Base-by-base conservation (phyloP, 1,140 invertebrate genomes). In the Tetragonula clypearis region DNA sequence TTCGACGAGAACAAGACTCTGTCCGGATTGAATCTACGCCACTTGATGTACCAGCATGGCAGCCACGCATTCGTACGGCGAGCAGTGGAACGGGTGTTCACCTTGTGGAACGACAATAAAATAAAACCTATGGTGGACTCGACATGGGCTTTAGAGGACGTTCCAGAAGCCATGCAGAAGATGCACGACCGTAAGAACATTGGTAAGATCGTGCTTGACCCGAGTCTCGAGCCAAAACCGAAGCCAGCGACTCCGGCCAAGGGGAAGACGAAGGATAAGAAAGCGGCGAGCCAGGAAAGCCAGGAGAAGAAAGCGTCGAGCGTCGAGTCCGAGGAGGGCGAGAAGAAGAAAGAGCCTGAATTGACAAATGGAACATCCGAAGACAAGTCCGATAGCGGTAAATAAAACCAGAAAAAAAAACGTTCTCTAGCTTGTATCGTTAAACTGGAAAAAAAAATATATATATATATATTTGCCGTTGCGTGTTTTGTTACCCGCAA, bases 111-210 rank as follows among this genome's bases (percentile, higher is more conserved):
- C 66, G 96, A 98, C 78, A 97, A 96, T 49, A 96, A 97, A 93
- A 97, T 98, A 84, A 97, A 97, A 91, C 98, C 98, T 1, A 95
- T 97, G 14, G 96, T 98, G 23, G 98, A 99, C 94, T 98, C 97
- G 58, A 97, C 96, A 60, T 98, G 97, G 96, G 97, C 98, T 21
- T 95, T 98, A 66, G 98, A 98, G 95, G 98, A 98, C 93, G 97
- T 98, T 30, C 96, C 96, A 53, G 98, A 98, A 90, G 98, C 97
- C 0, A 98, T 99, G 98, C 97, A 98, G 94, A 98, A 97, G 93
- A 97, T 99, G 96, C 98, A 98, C 93, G 98, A 98, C 90, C 96
- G 98, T 90, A 98, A 98, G 94, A 98, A 98, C 94, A 96, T 98
- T 92, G 98, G 98, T 21, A 98, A 98, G 95, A 96, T 98, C 23